phyloP scores from a whole-genome alignment of 2,797 vertebrate species.

The Falco peregrinus region DNA sequence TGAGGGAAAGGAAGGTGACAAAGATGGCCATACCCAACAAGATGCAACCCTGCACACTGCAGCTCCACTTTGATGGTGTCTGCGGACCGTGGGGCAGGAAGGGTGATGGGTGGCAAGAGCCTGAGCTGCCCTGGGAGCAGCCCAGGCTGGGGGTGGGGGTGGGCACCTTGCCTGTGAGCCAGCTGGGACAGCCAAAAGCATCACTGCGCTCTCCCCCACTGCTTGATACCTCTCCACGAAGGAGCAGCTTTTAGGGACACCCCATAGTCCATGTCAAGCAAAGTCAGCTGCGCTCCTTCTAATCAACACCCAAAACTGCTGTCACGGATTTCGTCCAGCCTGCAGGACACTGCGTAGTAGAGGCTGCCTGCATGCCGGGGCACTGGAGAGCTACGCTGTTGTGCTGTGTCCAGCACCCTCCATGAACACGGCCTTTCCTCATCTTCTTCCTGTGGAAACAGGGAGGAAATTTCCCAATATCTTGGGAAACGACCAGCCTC shows the following conservation, averaged over 20 bases:
- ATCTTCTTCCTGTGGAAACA: background rate
- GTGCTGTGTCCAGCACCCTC: background rate
- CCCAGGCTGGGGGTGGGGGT: background rate
- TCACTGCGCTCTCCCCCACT: accelerated
- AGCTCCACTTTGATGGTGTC: background rate
- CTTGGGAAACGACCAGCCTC: background rate
- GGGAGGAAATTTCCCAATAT: background rate
- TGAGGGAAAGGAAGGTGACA: accelerated
- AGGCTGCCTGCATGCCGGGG: background rate
- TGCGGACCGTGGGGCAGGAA: accelerated
- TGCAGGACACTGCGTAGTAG: background rate
- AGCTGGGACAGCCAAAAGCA: background rate
- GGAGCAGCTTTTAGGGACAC: background rate
- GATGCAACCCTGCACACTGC: background rate
- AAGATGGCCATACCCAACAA: background rate
- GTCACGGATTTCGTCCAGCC: accelerated
- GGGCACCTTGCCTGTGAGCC: background rate
- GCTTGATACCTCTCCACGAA: accelerated
- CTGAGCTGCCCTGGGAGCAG: background rate
- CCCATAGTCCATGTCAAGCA: background rate
- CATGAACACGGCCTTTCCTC: background rate
- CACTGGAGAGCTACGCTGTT: background rate
- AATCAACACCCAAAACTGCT: background rate
- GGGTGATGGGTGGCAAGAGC: background rate
- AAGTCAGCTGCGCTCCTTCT: background rate